Evolutionary conservation across 2,113 vertebrate genomes (phyloP), one percentile per base, ranked within the genome.

Genomic region (Saimiri boliviensis): DNA sequence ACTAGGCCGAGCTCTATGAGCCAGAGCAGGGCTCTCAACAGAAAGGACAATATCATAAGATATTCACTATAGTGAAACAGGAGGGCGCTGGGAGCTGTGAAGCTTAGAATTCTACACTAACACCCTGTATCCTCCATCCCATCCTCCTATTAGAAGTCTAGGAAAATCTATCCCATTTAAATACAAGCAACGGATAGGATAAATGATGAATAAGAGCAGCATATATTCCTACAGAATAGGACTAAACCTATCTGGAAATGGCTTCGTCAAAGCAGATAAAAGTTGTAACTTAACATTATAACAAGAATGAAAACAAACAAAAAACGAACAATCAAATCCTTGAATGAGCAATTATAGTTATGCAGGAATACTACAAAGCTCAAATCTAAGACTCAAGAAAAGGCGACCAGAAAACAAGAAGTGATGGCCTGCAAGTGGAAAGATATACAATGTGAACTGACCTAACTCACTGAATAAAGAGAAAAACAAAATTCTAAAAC

Each of bases 371-470:
- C 12, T 56, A 21, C 25, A 84, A 47, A 93, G 10, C 17, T 52
- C 47, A 82, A 60, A 66, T 88, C 23, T 45, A 95, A 90, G n/a
- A 82, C n/a, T 77, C 20, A 93, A 90, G 37, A 74, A 82, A 93
- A 89, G 25, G 47, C 94, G 42, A 88, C 8, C 11, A 42, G n/a
- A 86, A 73, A 81, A 85, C 16, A 76, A 63, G 40, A 89, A 80
- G 21, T 63, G 10, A 91, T 90, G n/a, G 19, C 70, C 47, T 37
- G 20, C 91, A 86, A 93, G 76, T 11, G 74, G 11, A 5, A 89
- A 12, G 77, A 80, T 54, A 77, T 47, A 68, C 83, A 96, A 77
- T 77, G 42, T 86, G 66, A 93, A 83, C 45, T 42, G 89, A 68
- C 0, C 19, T 79, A 83, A 58, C 6, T 89, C 14, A 25, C 11